Evolutionary conservation across 2,888 invertebrate genomes (phyloP), one percentile per base, ranked within the genome.

Genomic region (Falcaria lacertinaria): DNA sequence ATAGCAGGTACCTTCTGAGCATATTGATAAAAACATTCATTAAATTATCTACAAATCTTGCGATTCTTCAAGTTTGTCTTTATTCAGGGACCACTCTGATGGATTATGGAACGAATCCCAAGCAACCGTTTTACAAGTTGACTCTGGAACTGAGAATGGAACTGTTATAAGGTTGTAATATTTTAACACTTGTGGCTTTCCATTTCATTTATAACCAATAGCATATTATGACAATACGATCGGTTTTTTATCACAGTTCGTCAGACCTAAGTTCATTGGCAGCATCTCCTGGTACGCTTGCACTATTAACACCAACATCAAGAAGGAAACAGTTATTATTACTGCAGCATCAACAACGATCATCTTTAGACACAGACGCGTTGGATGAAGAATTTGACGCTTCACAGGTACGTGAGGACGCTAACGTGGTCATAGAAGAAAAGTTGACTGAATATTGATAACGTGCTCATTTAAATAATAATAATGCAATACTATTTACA

Each of bases 91-190:
- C 74, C 95, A 96, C 76, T 96, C 96, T 37, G 96, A 96, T 71
- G 94, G 95, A 39, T 93, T 95, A 66, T 96, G 96, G 96, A 96
- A 96, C 80, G 96, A 96, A 84, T 96, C 96, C 8, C 96, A 96
- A 84, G 93, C 94, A 6, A 96, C 96, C 0, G 95, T 96, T 13
- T 88, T 95, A 28, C 95, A 94, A 80, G 92, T 92, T 1, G 95
- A 95, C 68, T 92, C 93, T 13, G 92, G 92, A 34, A 92, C 92
- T 13, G 92, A 92, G 61, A 92, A 92, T 72, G 92, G 92, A 33
- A 91, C 92, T 1, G 90, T 91, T 0, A 78, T 92, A 57, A 89
- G 89, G 89, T 88, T 63, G 33, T n/a, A 17, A 16, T 25, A 44
- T 25, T 15, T 14, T 22, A 41, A 11, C 25, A 39, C 32, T 33